These are phyloP conservation scores for Thaumetopoea pityocampa DNA, from an alignment of 1,140 invertebrate genomes.

Conservation along the genomic window DNA sequence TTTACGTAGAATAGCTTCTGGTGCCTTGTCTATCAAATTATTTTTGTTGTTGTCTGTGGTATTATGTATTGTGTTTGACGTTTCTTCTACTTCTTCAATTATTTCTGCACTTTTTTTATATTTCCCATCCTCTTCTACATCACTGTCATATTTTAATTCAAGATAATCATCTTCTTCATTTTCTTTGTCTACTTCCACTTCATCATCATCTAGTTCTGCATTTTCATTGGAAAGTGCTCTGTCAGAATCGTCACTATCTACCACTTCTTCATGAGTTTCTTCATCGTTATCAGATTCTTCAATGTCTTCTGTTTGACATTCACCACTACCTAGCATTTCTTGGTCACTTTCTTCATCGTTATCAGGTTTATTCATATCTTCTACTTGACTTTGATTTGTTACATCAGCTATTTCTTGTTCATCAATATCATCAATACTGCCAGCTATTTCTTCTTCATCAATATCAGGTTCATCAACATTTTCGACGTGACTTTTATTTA, in stretches of 20 bases:
- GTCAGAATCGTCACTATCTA: conserved; percentile 18
- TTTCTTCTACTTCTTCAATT: conserved; percentile 17
- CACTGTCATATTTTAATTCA: conserved; percentile 3
- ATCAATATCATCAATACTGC: conserved; percentile 6
- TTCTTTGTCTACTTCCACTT: conserved; percentile 5
- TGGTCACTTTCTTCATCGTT: conserved; percentile 8
- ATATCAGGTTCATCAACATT: conserved; percentile 1
- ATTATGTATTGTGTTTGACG: conserved; percentile 20
- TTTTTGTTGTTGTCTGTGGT: conserved; percentile 29
- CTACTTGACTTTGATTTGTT: conserved; percentile 14
- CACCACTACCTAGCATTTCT: neutral
- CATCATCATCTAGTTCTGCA: neutral
- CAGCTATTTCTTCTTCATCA: conserved; percentile 3
- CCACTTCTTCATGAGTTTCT: conserved; percentile 9
- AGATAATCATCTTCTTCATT: conserved; percentile 8
- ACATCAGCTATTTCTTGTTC: neutral
- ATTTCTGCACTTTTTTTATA: conserved; percentile 10
- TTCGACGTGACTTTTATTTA: neutral
- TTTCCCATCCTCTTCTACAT: conserved; percentile 13
- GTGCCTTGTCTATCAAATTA: conserved; percentile 31
- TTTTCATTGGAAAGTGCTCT: too few species aligned
- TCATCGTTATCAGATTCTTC: conserved; percentile 29
- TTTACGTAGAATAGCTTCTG: conserved; percentile 41
- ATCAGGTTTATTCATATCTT: too few species aligned
- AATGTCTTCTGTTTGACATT: conserved; percentile 4